Base-by-base conservation (phyloP, 2,888 invertebrate genomes). In the Dynastes tityus region DNA sequence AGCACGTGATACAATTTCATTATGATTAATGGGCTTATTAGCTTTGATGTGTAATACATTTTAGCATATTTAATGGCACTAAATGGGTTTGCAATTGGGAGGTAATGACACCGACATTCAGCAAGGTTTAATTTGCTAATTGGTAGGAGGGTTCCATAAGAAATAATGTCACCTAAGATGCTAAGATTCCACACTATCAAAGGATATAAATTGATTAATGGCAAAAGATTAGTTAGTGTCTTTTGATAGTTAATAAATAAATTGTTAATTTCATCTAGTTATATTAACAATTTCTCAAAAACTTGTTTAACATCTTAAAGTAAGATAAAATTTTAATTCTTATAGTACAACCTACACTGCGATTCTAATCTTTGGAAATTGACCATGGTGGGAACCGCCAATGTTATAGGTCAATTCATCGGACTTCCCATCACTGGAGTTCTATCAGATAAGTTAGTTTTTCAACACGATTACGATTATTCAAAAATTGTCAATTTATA, bases 371-470 rank as follows among this genome's bases (percentile, higher is more conserved):
- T 92, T 79, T 95, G 95, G 95, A 94, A 93, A 88, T 87, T 94
- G 77, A 92, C 95, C 0, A 85, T 95, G 83, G 92, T 95, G 55
- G 95, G 95, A 9, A 94, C 94, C 0, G 89, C 94, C 8, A 94
- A 94, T 86, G 94, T 93, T 85, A 86, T 93, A 68, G 95, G 95
- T 22, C 94, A 94, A 89, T 93, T 95, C 83, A 88, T 94, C 29
- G 93, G 94, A n/a, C 91, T 95, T 88, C 94, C 95, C 1, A 90
- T 94, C 5, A 94, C 89, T 49, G 93, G 91, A 86, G 91, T 89
- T 86, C 89, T 91, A 83, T 94, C 92, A 2, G 95, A 95, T 89
- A 93, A 92, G 90, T 95, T 85, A 86, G 85, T 80, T 63, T 40
- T 37, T 29, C 55, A 8, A 53, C 5, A 53, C 74, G 49, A 16